Conservation (phyloP, 92 coral and sea anemone species). For the Ricordea florida region DNA sequence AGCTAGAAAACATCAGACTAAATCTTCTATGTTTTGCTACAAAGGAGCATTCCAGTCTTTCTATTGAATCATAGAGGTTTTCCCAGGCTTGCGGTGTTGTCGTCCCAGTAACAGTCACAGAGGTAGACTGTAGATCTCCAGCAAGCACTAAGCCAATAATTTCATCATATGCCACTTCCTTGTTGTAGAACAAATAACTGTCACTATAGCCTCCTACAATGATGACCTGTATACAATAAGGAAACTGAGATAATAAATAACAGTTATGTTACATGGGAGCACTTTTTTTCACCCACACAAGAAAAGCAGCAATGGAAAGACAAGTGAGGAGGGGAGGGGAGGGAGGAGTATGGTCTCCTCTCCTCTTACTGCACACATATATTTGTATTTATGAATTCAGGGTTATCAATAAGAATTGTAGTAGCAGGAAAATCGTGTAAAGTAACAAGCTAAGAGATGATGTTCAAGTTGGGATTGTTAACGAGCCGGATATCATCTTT, state of each 20-base stretch:
- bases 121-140: constrained; percentile 63
- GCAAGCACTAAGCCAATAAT: constrained; percentile 81
- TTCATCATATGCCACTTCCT: constrained; percentile 71
- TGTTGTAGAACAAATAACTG: constrained; percentile 58
- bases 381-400: no score
- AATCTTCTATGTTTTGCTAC: constrained; percentile 40
- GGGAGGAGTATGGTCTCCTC: no score
- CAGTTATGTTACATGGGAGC: no score
- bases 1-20: constrained; percentile 63
- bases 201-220: constrained; percentile 82
- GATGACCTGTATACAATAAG: constrained; percentile 49
- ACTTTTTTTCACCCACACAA: no score
- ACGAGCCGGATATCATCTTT: no score
- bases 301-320: no score
- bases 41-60: constrained; percentile 44
- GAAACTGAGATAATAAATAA: not conserved
- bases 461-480: no score
- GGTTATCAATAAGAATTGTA: no score
- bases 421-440: no score
- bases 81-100: constrained; percentile 20
- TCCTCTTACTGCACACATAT: no score
- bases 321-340: no score
- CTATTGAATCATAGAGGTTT: constrained; percentile 42
- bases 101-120: constrained; percentile 51
- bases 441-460: no score